Evolutionary conservation across 53 echinoderm and acorn worm genomes (phyloP), one percentile per base, ranked within the genome.

Genomic region (Crossaster papposus): DNA sequence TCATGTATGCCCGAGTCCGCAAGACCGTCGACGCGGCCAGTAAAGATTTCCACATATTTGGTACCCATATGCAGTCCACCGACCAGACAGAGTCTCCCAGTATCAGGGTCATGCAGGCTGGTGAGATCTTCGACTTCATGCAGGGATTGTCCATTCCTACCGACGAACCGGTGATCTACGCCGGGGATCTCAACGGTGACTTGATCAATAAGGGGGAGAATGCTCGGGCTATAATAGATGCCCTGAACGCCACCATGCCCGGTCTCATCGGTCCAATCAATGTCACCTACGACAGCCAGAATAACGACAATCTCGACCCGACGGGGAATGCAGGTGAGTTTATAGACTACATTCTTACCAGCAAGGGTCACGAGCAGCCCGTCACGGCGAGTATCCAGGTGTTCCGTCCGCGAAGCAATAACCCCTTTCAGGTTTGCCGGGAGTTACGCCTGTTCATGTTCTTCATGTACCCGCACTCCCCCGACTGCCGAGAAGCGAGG

Each of bases 21-120:
- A 97, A 97, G 65, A 88, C 89, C n/a, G 97, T 95, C 14, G 86
- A 65, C 12, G 86, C 51, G 2, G 87, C 53, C 18, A 92, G 78
- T 54, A 87, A 83, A 54, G 62, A 75, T 10, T 97, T 95, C 77
- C 94, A 97, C 76, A 73, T 97, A 4, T 95, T 97, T 65, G 97
- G 97, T 12, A 97, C 97, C 24, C 97, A 97, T 36, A 74, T 97
- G 82, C 97, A 97, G 68, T 91, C 97, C 23, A 90, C 89, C 29
- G 90, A 93, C 38, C 85, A 91, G n/a, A 36, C 88, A 9, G 76
- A 91, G n/a, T 91, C 91, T 1, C 92, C 91, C n/a, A 30, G 79
- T 0, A 70, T 94, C 8, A 71, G 97, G 18, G 79, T 88, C 22
- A 75, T 85, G 3, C 97, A 97, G 54, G 95, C 97, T 18, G 51